A percentile compares a stretch with the other conserved stretches of the same genome.
phyloP scores from a whole-genome alignment of 2,113 vertebrate genomes.

The Illadopsis cleaveri region DNA sequence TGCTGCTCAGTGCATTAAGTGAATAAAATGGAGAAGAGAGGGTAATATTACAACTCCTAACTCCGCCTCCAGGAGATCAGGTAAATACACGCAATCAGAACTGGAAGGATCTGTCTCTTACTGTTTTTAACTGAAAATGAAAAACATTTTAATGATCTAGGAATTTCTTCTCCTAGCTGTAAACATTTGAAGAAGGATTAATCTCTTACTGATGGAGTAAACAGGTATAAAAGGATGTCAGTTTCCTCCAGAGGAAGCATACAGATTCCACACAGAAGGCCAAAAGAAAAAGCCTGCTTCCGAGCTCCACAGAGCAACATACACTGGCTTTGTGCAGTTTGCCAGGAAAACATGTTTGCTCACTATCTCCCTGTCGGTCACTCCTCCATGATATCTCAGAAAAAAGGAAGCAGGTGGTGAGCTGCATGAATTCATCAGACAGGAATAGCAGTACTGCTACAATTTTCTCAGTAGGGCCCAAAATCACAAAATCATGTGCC shows the following conservation, averaged over 20 bases:
- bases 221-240: neutral
- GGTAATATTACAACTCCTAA: neutral
- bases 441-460: neutral
- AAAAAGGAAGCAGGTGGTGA: neutral
- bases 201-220: neutral
- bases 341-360: neutral
- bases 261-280: neutral
- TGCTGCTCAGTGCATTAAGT: neutral
- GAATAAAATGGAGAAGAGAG: neutral
- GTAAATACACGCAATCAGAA: neutral
- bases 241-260: neutral
- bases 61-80: neutral
- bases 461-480: neutral
- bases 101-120: neutral
- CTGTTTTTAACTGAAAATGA: neutral
- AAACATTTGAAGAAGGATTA: neutral
- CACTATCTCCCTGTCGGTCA: neutral
- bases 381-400: neutral
- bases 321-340: neutral
- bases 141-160: neutral
- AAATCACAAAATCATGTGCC: neutral
- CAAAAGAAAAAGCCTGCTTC: neutral
- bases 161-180: neutral
- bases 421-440: neutral
- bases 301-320: neutral